Evolutionary conservation across 2,113 vertebrate species (phyloP), one percentile per base, ranked within the genome.

Genomic region (Bucco capensis): DNA sequence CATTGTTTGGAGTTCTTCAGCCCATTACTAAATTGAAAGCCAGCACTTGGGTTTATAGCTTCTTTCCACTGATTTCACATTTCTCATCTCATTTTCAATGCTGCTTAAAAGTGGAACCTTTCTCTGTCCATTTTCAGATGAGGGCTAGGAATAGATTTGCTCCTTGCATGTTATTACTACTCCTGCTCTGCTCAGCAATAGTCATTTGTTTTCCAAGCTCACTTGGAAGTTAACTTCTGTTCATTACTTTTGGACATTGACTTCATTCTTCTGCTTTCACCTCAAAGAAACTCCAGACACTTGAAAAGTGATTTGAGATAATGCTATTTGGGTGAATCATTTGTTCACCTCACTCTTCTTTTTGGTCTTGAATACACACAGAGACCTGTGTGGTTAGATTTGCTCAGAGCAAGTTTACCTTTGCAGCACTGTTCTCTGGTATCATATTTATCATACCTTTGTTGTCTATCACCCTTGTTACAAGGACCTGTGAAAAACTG

Each of bases 1-100:
- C 93, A 92, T 95, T 97, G 96, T 96, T 95, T 85, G 57, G 77
- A 91, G 88, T 95, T 86, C 75, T 90, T 92, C 54, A 82, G 70
- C 11, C 71, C 51, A 42, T 58, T 89, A 61, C 86, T 95, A 86
- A 89, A 96, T 79, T 84, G 81, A 91, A 93, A 93, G 44, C 14
- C 78, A 89, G 25, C 38, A 40, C 46, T 84, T 92, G 7, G 19
- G 58, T 92, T 95, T 94, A 92, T 71, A 86, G 44, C 35, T 73
- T 93, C 66, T 96, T 96, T 94, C 86, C 74, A 84, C 33, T 56
- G 86, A 92, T 92, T 94, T 86, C 86, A 85, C 51, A 72, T 94
- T 94, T 95, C 61, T 79, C 86, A 72, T 93, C 83, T 86, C 90
- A 67, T 87, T 94, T 95, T 87, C 61, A 51, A 0, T 84, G 44